These are phyloP conservation scores for Mellivora capensis DNA, from an alignment of 2,113 vertebrate species.

Conservation along the genomic window DNA sequence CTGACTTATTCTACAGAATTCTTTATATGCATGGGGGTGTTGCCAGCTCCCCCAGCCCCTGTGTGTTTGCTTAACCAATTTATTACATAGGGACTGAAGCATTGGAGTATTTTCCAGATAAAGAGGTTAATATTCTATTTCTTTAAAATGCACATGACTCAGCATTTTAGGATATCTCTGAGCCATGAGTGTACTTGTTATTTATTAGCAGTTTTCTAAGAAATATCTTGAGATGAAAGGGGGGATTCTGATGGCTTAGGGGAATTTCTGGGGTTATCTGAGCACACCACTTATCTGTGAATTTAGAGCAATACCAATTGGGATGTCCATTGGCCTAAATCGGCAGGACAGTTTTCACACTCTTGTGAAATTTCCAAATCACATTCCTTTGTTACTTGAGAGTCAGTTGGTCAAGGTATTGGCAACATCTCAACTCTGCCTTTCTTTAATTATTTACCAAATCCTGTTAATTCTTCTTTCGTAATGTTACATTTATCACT, in stretches of 20 bases:
- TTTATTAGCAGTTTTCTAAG: background rate
- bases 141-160: background rate
- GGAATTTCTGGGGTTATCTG: background rate
- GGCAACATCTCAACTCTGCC: background rate
- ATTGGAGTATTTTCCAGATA: background rate
- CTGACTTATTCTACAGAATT: background rate
- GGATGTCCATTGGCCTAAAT: background rate
- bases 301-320: background rate
- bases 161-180: background rate
- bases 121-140: background rate
- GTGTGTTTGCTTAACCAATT: background rate
- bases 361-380: background rate
- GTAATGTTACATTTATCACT: background rate
- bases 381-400: constrained; percentile 6
- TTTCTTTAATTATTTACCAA: constrained; percentile 56
- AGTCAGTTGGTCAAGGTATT: background rate
- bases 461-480: constrained; percentile 36
- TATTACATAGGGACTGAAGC: background rate
- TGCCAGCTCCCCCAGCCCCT: background rate
- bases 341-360: background rate
- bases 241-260: background rate
- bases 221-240: background rate
- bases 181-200: background rate
- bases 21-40: background rate
- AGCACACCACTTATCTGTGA: background rate